Evolutionary conservation across 2,797 vertebrate genomes (phyloP), one percentile per base, ranked within the genome.

Genomic region (Ispidina picta): DNA sequence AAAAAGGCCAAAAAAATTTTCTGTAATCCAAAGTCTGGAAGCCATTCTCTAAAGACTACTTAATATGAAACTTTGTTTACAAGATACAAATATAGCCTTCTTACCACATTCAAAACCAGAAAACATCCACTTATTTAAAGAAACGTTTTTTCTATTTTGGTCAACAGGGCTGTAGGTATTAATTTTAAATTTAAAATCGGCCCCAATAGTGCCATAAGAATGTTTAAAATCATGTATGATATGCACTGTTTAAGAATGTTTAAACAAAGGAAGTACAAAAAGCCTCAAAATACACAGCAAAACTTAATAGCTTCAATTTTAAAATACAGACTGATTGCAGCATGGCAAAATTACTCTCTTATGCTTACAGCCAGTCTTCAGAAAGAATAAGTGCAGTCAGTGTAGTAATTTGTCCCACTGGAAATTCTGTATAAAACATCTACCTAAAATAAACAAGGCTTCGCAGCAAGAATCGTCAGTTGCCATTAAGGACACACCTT

Each of bases 401-500:
- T 52, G 77, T 31, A 87, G 83, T 92, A 94, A 95, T 94, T 93
- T 95, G 89, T 92, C 94, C 94, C 90, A 93, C 93, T 95, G 88
- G 90, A 92, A 97, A 96, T 95, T 95, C 93, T 56, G 95, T 96
- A 96, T 95, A 95, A 96, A 97, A 97, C 91, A 95, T 83, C 80
- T 82, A 94, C 95, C 96, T 97, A 97, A 97, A 97, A 97, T 95
- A 97, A 97, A 97, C 89, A 97, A 65, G 93, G 91, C 96, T 97
- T 97, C 94, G 90, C 96, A 94, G 94, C 95, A 95, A 96, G 96
- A 97, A 96, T 92, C 88, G 90, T 91, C 97, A 96, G 94, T 95
- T 93, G 91, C 97, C 97, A 97, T 95, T 96, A 97, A 97, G 95
- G 96, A 97, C 97, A 98, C 97, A 97, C 97, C 97, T 98, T 97